These are phyloP conservation scores for Xenops minutus DNA, from an alignment of 2,797 vertebrate species.

Conservation along the genomic window DNA sequence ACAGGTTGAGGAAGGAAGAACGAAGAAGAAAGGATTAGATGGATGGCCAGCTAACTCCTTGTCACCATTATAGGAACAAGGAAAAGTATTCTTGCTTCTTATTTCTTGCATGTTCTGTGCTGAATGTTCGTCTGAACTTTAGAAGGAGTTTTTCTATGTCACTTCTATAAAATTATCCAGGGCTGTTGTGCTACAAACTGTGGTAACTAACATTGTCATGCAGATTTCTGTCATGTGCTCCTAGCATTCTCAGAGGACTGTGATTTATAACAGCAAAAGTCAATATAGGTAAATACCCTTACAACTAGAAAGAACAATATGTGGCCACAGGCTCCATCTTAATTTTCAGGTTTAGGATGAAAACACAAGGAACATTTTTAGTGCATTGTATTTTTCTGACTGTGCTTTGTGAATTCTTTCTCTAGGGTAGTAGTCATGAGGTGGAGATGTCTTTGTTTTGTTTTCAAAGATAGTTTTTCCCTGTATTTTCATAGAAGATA, in stretches of 20 bases:
- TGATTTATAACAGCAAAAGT: not conserved
- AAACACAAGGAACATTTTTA: not conserved
- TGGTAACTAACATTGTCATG: not conserved
- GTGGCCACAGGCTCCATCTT: not conserved
- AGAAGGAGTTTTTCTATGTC: not conserved
- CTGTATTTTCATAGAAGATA: not conserved
- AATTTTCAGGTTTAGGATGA: not conserved
- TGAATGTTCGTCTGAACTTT: not conserved
- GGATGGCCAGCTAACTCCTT: not conserved
- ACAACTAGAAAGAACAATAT: not conserved
- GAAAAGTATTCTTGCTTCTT: not conserved
- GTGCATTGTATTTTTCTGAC: not conserved
- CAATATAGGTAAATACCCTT: not conserved
- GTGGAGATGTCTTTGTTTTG: not conserved
- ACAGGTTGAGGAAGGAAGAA: not conserved
- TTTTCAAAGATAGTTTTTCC: not conserved
- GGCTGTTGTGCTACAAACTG: not conserved
- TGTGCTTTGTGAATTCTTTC: not conserved
- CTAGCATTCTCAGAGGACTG: not conserved
- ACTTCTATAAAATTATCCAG: not conserved
- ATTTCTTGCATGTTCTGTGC: not conserved
- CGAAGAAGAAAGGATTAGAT: not conserved
- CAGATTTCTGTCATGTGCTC: not conserved
- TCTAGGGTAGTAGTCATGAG: not conserved
- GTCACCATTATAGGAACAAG: not conserved